These are phyloP conservation scores for Hycleus cichorii DNA, from an alignment of 1,140 invertebrate species.

Conservation along the genomic window DNA sequence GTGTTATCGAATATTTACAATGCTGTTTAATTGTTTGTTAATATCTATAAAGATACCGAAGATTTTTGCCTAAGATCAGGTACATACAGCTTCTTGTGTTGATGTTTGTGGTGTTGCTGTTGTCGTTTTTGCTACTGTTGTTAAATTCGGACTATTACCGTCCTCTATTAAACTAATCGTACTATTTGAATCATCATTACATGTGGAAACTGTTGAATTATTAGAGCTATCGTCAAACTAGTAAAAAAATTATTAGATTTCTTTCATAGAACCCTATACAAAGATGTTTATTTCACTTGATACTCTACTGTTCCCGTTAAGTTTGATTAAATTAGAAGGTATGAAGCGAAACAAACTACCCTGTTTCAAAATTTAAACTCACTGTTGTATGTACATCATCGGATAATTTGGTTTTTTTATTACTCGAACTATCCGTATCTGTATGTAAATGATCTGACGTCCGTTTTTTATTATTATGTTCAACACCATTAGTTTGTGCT, in stretches of 20 bases:
- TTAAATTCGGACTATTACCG: not conserved
- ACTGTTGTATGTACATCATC: slow-evolving; percentile 31
- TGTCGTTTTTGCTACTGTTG: not conserved
- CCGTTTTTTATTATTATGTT: slow-evolving; percentile 27
- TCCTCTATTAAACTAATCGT: slow-evolving; percentile 31
- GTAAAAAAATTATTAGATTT: slow-evolving; percentile 4
- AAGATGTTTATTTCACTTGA: too few species aligned
- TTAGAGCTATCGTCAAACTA: slow-evolving; percentile 40
- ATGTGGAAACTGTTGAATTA: slow-evolving; percentile 29
- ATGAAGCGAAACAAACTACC: too few species aligned
- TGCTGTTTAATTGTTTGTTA: too few species aligned
- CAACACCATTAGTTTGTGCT: slow-evolving; percentile 24
- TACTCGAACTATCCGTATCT: slow-evolving; percentile 16
- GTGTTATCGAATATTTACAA: too few species aligned
- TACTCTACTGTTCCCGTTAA: too few species aligned
- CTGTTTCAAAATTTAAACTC: slow-evolving; percentile 8
- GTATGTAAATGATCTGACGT: slow-evolving; percentile 28
- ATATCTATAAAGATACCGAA: slow-evolving; percentile 2
- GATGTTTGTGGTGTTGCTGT: slow-evolving; percentile 1
- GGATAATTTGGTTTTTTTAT: slow-evolving; percentile 30
- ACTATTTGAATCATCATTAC: slow-evolving; percentile 38
- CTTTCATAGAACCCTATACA: not conserved
- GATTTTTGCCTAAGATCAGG: slow-evolving; percentile 19
- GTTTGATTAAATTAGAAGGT: too few species aligned
- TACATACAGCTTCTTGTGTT: slow-evolving; percentile 26